Evolutionary conservation across 1,140 invertebrate species (phyloP), one percentile per base, ranked within the genome.

Genomic region (Diploscapter pachys): DNA sequence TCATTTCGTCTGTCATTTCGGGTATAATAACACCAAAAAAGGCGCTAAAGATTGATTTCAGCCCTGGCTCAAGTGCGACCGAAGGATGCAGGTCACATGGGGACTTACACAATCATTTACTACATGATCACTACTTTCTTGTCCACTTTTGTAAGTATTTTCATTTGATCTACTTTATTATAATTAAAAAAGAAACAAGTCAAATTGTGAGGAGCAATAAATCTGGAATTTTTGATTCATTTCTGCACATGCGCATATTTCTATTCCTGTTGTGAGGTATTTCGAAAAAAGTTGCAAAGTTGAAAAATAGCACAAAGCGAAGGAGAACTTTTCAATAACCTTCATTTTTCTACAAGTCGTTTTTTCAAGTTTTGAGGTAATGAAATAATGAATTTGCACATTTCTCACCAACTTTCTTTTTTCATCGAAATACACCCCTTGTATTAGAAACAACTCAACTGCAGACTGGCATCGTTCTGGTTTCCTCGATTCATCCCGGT

Each of bases 61-160:
- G 84, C 83, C 49, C 73, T 85, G 59, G 82, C 85, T 31, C 85
- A 86, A 69, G 79, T 86, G 9, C 64, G 79, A 48, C 73, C 84
- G 8, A 78, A 67, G 62, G 78, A 83, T 63, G 82, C 85, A 5
- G 89, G 90, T 59, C 89, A 87, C 82, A 92, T 94, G 81, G 88
- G 88, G 9, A 86, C 89, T 52, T 89, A 93, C 69, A 92, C 94
- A 4, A 91, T 96, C 64, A 88, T 91, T 31, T 96, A 95, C 87
- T 97, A 97, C 86, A 90, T 94, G 84, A 90, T 91, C 8, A 97
- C 95, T 6, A 98, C 95, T 0, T 86, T 95, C 6, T 90, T 91
- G 80, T 93, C 93, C 2, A 93, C 94, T 49, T 90, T 93, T 80
- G 88, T 95, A 78, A 92, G 82, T 80, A 55, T 4, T 9, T 65